These are phyloP conservation scores for Oryzias dopingdopingensis DNA, from an alignment of 2,797 vertebrate species.

Conservation along the genomic window DNA sequence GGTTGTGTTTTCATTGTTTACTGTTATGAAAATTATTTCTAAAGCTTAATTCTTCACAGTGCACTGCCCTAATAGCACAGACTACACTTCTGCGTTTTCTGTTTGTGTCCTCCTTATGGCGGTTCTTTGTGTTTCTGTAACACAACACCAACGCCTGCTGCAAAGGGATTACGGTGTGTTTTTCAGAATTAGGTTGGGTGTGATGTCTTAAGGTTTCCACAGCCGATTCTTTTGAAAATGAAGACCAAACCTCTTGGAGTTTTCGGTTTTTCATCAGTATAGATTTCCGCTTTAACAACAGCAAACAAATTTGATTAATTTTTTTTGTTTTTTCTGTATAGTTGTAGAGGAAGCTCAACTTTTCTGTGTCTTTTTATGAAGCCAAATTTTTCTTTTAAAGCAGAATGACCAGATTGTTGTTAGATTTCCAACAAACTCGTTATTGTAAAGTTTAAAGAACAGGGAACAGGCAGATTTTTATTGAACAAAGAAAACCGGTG, in stretches of 20 bases:
- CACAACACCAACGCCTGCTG: conserved; percentile 16
- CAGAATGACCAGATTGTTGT: too few relatives aligned
- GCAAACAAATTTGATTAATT: too few relatives aligned
- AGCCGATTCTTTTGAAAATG: conserved; percentile 12
- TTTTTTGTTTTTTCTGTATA: too few relatives aligned
- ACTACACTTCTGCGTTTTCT: neutral
- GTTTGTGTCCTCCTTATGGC: conserved; percentile 2
- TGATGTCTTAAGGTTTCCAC: conserved; percentile 13
- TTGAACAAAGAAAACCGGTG: conserved; percentile 67
- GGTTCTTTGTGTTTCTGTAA: conserved; percentile 41
- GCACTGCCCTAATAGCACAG: neutral
- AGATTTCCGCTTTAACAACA: neutral
- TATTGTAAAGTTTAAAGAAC: conserved; percentile 39
- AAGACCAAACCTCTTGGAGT: neutral
- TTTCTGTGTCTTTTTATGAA: too few relatives aligned
- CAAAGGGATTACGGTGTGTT: conserved; percentile 16
- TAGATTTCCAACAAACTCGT: conserved; percentile 5
- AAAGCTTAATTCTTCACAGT: neutral
- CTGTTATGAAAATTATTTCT: neutral
- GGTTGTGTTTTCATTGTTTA: neutral
- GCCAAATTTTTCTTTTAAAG: too few relatives aligned
- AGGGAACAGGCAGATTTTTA: conserved; percentile 57
- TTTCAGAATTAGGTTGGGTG: conserved; percentile 18
- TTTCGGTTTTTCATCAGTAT: neutral
- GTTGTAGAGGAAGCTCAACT: too few relatives aligned